Evolutionary conservation across 1,140 invertebrate genomes (phyloP), one percentile per base, ranked within the genome.

Genomic region (Drosophila orosa): DNA sequence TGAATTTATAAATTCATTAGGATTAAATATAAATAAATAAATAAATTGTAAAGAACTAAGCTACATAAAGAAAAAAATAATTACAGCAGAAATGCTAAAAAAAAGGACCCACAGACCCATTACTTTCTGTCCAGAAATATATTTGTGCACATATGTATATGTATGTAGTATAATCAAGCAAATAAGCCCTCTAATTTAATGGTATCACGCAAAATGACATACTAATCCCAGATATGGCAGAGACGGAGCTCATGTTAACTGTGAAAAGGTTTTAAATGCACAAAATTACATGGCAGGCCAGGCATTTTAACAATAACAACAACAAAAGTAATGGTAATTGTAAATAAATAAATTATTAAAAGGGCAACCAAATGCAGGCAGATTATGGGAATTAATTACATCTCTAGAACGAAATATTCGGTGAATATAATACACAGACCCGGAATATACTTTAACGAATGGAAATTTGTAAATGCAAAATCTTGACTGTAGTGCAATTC

Each of bases 381-480:
- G 40, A 44, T 22, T 22, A 15, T 8, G 19, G 19, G 12, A 45
- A 24, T n/a, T 9, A 47, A 47, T 25, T 25, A 9, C 24, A 27
- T 6, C 9, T 48, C 15, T 10, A 12, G 1, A 17, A n/a, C 45
- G 10, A 9, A 12, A 27, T 45, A 4, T 9, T 9, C 0, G 29
- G 10, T n/a, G 10, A 31, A 31, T 31, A 31, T 31, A 27, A n/a
- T n/a, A n/a, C n/a, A n/a, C n/a, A n/a, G n/a, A n/a, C n/a, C n/a
- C n/a, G n/a, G n/a, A n/a, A n/a, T n/a, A n/a, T n/a, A n/a, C n/a
- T n/a, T n/a, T n/a, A n/a, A n/a, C 33, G 9, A 58, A 67, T 40
- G 63, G 3, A 22, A 56, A 45, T 78, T 68, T 75, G 37, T 71
- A 77, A 77, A 78, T 60, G 63, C 52, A 78, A 33, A 22, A 52